phyloP scores from a whole-genome alignment of 2,797 vertebrate species.

The Melanotaenia boesemani region DNA sequence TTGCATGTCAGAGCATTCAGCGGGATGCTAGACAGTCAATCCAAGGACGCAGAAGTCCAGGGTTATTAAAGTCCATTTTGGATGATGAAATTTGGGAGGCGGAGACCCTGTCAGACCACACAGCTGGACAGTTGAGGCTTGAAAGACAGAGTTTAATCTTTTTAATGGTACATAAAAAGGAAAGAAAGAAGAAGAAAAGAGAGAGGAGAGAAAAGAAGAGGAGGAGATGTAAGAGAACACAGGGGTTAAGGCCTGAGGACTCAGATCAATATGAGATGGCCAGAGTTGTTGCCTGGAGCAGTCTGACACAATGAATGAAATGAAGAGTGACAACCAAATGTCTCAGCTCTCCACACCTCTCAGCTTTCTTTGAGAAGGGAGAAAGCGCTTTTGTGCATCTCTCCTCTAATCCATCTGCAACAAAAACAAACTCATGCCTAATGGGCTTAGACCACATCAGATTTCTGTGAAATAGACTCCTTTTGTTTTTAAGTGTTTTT shows the following conservation, averaged over 20 bases:
- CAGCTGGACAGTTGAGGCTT: slow-evolving; percentile 69
- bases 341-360: slow-evolving; percentile 52
- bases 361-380: slow-evolving; percentile 35
- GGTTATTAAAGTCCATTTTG: slow-evolving; percentile 71
- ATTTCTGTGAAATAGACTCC: slow-evolving; percentile 58
- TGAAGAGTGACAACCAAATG: slow-evolving; percentile 69
- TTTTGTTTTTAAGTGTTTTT: slow-evolving; percentile 26
- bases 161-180: slow-evolving; percentile 37
- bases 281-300: slow-evolving; percentile 61
- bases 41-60: slow-evolving; percentile 66
- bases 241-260: slow-evolving; percentile 62
- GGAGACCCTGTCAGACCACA: slow-evolving; percentile 48
- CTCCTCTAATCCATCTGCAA: slow-evolving; percentile 51
- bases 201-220: slow-evolving; percentile 1
- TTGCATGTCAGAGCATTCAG: slow-evolving; percentile 62
- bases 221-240: slow-evolving; percentile 44
- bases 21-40: slow-evolving; percentile 56
- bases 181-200: not conserved
- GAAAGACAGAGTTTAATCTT: slow-evolving; percentile 48
- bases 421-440: slow-evolving; percentile 36
- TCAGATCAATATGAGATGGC: slow-evolving; percentile 65
- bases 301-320: slow-evolving; percentile 68
- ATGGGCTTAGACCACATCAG: slow-evolving; percentile 56
- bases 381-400: slow-evolving; percentile 39
- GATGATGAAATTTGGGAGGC: slow-evolving; percentile 49